A percentile compares a stretch with the other conserved stretches of the same genome.
Conservation (phyloP, 2,888 invertebrate genomes). For the Litoditis marina region DNA sequence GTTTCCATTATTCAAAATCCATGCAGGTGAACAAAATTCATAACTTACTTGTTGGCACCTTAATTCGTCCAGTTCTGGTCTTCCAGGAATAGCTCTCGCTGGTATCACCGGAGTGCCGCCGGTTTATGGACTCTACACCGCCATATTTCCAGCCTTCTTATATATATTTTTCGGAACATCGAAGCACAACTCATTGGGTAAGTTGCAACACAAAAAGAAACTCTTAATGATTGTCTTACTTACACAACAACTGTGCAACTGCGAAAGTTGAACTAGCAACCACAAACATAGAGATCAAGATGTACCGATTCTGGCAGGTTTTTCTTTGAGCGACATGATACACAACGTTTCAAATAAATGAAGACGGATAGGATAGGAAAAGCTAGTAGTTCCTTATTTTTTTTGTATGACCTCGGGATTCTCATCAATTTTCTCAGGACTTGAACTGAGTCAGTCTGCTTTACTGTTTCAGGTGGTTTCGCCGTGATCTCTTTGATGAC, state of each 20-base stretch:
- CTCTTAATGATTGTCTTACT: too few relatives aligned
- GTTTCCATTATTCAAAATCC: too few relatives aligned
- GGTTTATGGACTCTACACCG: conserved; percentile 59
- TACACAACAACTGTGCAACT: neutral
- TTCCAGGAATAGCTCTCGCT: conserved; percentile 57
- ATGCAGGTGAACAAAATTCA: too few relatives aligned
- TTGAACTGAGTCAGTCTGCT: neutral
- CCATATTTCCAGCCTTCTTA: conserved; percentile 59
- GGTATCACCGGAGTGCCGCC: conserved; percentile 59
- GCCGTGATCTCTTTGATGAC: conserved; percentile 59
- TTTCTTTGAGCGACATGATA: too few relatives aligned
- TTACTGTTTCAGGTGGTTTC: conserved; percentile 47
- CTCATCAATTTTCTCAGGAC: neutral
- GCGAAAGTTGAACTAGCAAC: neutral
- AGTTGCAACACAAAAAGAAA: too few relatives aligned
- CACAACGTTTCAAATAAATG: neutral
- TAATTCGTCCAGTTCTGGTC: neutral
- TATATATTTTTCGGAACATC: conserved; percentile 61
- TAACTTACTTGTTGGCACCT: too few relatives aligned
- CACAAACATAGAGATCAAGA: neutral
- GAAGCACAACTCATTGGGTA: conserved; percentile 57
- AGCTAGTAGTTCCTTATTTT: too few relatives aligned
- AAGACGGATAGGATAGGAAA: too few relatives aligned
- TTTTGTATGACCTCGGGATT: too few relatives aligned
- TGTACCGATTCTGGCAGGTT: too few relatives aligned